Percentiles rank a stretch among this genome's conserved stretches.
Conservation (phyloP, 37 sponge, comb jelly and placozoan species). For the Agelas oroides region DNA sequence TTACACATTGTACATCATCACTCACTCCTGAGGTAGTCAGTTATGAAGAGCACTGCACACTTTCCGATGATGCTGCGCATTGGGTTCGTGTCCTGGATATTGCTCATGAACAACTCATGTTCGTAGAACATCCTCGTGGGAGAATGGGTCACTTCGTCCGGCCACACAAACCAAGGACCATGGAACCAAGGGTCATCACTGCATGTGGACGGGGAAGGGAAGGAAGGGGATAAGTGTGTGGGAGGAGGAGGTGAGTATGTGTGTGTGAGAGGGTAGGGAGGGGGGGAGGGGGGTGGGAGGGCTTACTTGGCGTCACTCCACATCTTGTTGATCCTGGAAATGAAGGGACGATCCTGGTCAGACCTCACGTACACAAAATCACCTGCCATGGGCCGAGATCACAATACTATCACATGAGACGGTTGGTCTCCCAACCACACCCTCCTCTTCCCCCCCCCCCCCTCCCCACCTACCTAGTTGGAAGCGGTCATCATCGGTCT, state of each 20-base stretch:
- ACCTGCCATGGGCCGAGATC: constrained; percentile 49
- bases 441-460: too few species aligned
- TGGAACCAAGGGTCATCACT: constrained; percentile 90
- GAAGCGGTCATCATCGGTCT: neutral
- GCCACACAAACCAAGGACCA: constrained; percentile 95
- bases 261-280: neutral
- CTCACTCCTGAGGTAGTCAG: constrained; percentile 85
- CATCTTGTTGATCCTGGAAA: constrained; percentile 91
- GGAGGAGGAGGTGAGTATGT: neutral
- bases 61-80: constrained; percentile 85
- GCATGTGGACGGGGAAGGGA: neutral
- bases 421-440: neutral
- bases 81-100: constrained; percentile 92
- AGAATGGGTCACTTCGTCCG: constrained; percentile 72
- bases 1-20: neutral
- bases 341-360: constrained; percentile 83
- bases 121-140: constrained; percentile 87
- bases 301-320: constrained; percentile 92
- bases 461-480: neutral
- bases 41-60: constrained; percentile 72
- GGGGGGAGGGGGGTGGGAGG: neutral
- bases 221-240: neutral
- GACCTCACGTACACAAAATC: constrained; percentile 93
- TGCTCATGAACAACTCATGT: constrained; percentile 89
- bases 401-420: neutral